Conservation (phyloP, 2,113 vertebrate species). For the Gymnarchus niloticus region DNA sequence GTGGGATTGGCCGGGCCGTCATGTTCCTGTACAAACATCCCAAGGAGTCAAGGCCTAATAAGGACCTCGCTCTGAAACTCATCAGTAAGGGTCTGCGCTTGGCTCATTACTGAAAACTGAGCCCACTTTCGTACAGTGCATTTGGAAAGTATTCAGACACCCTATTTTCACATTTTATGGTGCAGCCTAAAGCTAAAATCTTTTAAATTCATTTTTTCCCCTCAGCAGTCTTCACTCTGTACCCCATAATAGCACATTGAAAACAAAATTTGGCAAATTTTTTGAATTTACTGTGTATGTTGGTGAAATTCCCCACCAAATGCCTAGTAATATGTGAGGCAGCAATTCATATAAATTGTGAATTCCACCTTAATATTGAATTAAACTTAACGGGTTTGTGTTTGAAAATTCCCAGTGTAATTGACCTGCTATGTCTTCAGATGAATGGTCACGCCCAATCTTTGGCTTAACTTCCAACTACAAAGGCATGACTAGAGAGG, state of each 20-base stretch:
- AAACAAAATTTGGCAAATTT: too few species aligned
- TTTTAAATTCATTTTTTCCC: too few species aligned
- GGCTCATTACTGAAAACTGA: not conserved
- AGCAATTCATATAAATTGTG: not conserved
- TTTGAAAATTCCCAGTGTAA: not conserved
- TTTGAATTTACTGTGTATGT: too few species aligned
- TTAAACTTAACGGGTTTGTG: not conserved
- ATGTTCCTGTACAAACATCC: conserved; percentile 99
- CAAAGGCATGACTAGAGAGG: conserved; percentile 96
- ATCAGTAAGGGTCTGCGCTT: conserved; percentile 76
- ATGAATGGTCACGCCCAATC: conserved; percentile 96
- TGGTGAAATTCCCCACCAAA: too few species aligned
- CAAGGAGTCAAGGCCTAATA: conserved; percentile 90
- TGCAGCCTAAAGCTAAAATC: too few species aligned
- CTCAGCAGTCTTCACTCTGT: too few species aligned
- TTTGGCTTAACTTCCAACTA: conserved; percentile 96
- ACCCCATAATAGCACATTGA: too few species aligned
- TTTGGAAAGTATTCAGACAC: too few species aligned
- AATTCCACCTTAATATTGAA: not conserved
- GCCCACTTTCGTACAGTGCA: too few species aligned
- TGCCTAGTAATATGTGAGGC: not conserved
- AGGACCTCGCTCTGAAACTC: conserved; percentile 93
- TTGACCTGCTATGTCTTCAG: conserved; percentile 51
- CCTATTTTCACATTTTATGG: too few species aligned
- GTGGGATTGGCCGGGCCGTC: conserved; percentile 90